Percentiles rank a stretch among this genome's conserved stretches.
Conservation (phyloP, 2,113 vertebrate genomes). For the Podiceps cristatus region DNA sequence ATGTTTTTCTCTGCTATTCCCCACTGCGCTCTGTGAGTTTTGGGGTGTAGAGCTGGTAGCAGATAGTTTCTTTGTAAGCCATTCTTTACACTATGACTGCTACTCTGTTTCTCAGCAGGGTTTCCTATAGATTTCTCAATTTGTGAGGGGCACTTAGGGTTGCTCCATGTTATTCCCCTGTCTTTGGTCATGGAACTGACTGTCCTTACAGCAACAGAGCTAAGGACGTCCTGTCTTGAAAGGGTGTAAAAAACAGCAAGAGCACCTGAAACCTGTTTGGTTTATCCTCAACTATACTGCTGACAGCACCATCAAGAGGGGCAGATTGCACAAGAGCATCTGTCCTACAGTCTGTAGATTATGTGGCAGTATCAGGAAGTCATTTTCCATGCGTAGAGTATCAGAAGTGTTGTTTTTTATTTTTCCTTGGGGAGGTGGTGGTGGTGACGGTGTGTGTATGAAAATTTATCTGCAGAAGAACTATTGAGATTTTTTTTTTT, state of each 20-base stretch:
- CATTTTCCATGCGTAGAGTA: background rate
- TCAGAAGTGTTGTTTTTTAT: background rate
- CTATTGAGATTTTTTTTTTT: background rate
- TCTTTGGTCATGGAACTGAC: background rate
- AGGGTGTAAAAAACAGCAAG: background rate
- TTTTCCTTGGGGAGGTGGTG: rapidly evolving
- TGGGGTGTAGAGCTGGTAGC: background rate
- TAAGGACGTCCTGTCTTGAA: background rate
- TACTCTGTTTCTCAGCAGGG: background rate
- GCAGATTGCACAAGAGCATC: background rate
- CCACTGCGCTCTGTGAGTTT: background rate
- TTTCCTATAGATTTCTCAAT: background rate
- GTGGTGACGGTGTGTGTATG: background rate
- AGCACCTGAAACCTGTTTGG: background rate
- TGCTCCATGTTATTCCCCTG: background rate
- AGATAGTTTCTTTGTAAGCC: background rate
- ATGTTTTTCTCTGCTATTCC: background rate
- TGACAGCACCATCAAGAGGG: background rate
- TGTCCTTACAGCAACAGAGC: background rate
- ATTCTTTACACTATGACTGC: background rate
- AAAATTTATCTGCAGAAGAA: background rate
- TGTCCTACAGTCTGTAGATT: background rate
- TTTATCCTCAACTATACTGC: background rate
- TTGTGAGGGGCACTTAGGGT: background rate
- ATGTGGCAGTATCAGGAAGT: background rate